Base-by-base conservation (phyloP, 37 sponge, comb jelly and placozoan species). In the Lycopodina hypogea region DNA sequence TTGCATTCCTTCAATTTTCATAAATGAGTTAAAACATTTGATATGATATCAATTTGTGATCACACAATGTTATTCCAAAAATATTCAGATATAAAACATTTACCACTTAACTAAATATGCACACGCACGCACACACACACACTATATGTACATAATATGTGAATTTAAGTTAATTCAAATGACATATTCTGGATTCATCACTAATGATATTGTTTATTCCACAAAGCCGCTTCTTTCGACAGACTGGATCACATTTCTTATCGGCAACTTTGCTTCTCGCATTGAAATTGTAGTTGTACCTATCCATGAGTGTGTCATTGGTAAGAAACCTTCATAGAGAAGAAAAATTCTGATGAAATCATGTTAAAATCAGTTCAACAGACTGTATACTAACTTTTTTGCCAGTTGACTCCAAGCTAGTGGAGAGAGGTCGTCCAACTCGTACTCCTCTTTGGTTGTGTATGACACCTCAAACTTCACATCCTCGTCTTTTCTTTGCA, bases 351-450 rank as follows among this genome's bases (percentile, higher is more conserved):
- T 66, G 37, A 28, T 66, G 30, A 36, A 36, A 66, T 35, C 67
- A 66, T 35, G 71, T 67, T 17, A 37, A 45, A 12, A 45, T 4
- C 62, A 24, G 28, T 2, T 35, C 18, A 28, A 60, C 11, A 26
- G n/a, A 26, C 35, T 1, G 39, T 35, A 39, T 36, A 60, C 28
- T 62, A 51, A 77, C 83, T 81, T 67, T 63, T 83, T 60, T 17
- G 65, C 72, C 30, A 93, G 86, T 24, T 26, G 62, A 0, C 66
- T 71, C 83, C 87, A 93, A 17, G 90, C 85, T 18, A 42, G 42
- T 35, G 90, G 80, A 3, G 83, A 76, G 40, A 93, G 76, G 76
- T 93, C 93, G 0, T 56, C 26, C 71, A 93, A 36, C 11, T 61
- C 57, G 74, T 93, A 93, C 42, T 80, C 71, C 2, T 78, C 68